Percentiles rank a stretch among this genome's conserved stretches.
These are phyloP conservation scores for Enoplosus armatus DNA, from an alignment of 2,797 vertebrate species.

Conservation along the genomic window DNA sequence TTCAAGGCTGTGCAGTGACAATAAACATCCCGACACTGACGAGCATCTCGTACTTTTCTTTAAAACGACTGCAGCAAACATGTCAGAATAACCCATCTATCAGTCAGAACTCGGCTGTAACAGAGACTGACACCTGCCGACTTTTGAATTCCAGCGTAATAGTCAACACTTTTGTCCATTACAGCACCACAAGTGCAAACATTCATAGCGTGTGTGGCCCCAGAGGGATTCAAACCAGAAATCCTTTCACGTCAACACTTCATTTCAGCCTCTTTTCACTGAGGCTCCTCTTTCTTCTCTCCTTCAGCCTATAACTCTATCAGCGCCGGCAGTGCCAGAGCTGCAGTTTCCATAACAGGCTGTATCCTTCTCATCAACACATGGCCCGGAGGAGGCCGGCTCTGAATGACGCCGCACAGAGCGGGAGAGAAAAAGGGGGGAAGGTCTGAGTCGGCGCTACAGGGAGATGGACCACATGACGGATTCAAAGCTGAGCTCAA, in stretches of 20 bases:
- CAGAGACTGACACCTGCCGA: conserved; percentile 16
- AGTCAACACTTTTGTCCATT: conserved; percentile 48
- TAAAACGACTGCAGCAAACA: neutral
- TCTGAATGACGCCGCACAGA: conserved; percentile 33
- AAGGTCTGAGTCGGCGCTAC: conserved; percentile 41
- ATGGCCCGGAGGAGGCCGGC: conserved; percentile 62
- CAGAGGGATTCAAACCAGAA: conserved; percentile 55
- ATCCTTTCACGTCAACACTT: conserved; percentile 59
- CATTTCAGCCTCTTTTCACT: conserved; percentile 24
- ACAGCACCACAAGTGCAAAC: conserved; percentile 47
- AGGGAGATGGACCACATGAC: conserved; percentile 57
- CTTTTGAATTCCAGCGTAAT: conserved; percentile 31
- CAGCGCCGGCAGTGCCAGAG: conserved; percentile 53
- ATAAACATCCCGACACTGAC: neutral
- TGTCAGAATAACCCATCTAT: neutral
- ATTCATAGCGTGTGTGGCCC: conserved; percentile 40
- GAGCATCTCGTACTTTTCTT: neutral
- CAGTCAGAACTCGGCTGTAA: conserved; percentile 12
- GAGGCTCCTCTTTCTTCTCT: conserved; percentile 46
- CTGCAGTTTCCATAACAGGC: conserved; percentile 69
- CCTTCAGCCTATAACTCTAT: conserved; percentile 39
- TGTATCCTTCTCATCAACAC: conserved; percentile 75
- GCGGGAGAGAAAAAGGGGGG: conserved; percentile 4
- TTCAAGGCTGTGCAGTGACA: neutral
- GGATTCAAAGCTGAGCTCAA: conserved; percentile 65